Percentiles rank a stretch among this genome's conserved stretches.
These are phyloP conservation scores for Pinna nobilis DNA, from an alignment of 1,140 invertebrate species.

Conservation along the genomic window DNA sequence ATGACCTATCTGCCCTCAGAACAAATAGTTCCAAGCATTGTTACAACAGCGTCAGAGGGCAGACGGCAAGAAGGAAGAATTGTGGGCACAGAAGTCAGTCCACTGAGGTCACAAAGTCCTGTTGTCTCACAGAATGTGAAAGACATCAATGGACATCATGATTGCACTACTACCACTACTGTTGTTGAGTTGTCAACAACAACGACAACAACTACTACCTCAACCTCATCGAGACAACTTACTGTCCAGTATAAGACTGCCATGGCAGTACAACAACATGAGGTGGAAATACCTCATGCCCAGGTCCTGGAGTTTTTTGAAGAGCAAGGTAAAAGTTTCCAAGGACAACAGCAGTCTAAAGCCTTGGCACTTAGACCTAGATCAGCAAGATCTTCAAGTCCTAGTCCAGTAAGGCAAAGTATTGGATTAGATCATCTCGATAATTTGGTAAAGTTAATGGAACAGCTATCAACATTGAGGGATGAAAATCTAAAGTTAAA, in stretches of 20 bases:
- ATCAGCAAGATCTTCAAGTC: conserved; percentile 60
- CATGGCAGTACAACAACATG: conserved; percentile 37
- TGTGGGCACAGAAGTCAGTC: conserved; percentile 47
- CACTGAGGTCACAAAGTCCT: conserved; percentile 20
- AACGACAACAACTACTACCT: conserved; percentile 11
- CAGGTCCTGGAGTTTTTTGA: conserved; percentile 68
- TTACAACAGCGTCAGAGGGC: conserved; percentile 33
- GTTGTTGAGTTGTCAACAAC: conserved; percentile 26
- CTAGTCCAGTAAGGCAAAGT: conserved; percentile 57
- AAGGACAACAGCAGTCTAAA: conserved; percentile 42
- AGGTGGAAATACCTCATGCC: conserved; percentile 45
- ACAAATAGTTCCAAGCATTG: conserved; percentile 40
- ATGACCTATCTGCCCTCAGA: conserved; percentile 51
- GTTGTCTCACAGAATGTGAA: conserved; percentile 8
- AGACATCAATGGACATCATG: neutral
- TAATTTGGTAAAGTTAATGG: conserved; percentile 83
- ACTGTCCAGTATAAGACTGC: conserved; percentile 28
- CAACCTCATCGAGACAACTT: conserved; percentile 27
- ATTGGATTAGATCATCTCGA: conserved; percentile 85
- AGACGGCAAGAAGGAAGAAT: conserved; percentile 46
- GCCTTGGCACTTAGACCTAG: conserved; percentile 31
- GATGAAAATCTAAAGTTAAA: conserved; percentile 83
- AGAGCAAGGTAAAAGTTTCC: conserved; percentile 59
- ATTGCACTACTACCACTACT: conserved; percentile 1
- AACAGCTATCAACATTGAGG: conserved; percentile 83